Base-by-base conservation (phyloP, 2,113 vertebrate species). In the Pandion haliaetus region DNA sequence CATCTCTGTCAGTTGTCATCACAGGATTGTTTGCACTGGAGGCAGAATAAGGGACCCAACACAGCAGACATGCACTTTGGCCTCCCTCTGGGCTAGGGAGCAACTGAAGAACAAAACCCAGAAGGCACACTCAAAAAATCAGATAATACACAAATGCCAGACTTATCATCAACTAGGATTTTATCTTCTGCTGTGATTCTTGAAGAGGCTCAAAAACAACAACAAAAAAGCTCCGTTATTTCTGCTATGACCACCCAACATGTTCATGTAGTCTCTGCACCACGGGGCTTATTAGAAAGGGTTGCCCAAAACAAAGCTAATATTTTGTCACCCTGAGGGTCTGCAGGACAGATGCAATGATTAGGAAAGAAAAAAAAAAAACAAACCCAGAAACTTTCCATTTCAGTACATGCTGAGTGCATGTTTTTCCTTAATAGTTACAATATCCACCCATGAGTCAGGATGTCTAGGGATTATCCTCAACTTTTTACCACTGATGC, bases 111-210 rank as follows among this genome's bases (percentile, higher is more conserved):
- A 87, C 59, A 87, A 96, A 90, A n/a, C 23, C 28, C 72, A 87
- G 18, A 10, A 38, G n/a, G 38, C 26, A 62, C 28, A 49, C 44
- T 7, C 32, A 17, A 62, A 66, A 91, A 91, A n/a, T 2, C 31
- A 66, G 79, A 34, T 78, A 88, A 82, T 34, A 62, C 6, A 23
- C 78, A 93, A 95, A 72, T 55, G 21, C 31, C 18, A 40, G 65
- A 90, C 89, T 96, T 87, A 94, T 86, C 59, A 50, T 82, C 82
- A 94, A 57, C 40, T 54, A 86, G 45, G 42, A 70, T 83, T 93
- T 82, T 65, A 88, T 88, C 54, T 66, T 88, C 81, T 47, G 61
- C 67, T 66, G 81, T 76, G 31, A 77, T 69, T 67, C 82, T 42
- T 52, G 42, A 96, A 81, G 32, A 90, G 31, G 31, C 59, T 87